Base-by-base conservation (phyloP, 2,888 invertebrate species). In the Drosophila incognita region DNA sequence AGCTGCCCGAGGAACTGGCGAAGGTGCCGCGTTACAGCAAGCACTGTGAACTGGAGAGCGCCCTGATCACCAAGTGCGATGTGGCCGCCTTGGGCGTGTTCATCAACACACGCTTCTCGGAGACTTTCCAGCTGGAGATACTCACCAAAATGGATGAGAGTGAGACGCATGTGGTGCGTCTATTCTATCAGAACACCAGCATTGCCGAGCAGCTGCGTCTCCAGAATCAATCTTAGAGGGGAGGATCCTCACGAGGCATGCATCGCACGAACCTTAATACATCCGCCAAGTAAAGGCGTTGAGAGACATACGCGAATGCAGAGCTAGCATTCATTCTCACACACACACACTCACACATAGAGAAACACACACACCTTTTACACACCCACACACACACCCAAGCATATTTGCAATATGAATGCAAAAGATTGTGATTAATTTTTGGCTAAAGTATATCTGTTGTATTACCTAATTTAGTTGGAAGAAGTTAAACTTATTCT, bases 71-170 rank as follows among this genome's bases (percentile, higher is more conserved):
- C 2, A 93, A 94, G 21, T 94, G 95, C 78, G 95, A 96, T 2
- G 94, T 94, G 68, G 93, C 94, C 10, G 95, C 94, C 74, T 96
- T 97, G 87, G 94, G 94, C 52, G 95, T 95, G 66, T 93, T 97
- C 24, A 95, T 95, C 1, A 95, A 95, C 0, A 95, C 95, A 52
- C 96, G 95, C 24, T 95, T 94, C 51, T 95, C 90, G 57, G 92
- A 93, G 79, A 91, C 90, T 91, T 93, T 93, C 92, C 92, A 93
- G 81, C 81, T 92, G 77, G 91, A 92, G 72, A 83, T 92, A 71
- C 79, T 92, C 70, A 89, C 92, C 79, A 85, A 81, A 21, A 80
- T 85, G 48, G 88, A 77, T 1, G 81, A 53, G 35, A 79, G 56
- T 24, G 68, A 70, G 29, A 87, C 81, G 29, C 63, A 67, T 6